These are phyloP conservation scores for Myioborus miniatus DNA, from an alignment of 2,797 vertebrate species.

Conservation along the genomic window DNA sequence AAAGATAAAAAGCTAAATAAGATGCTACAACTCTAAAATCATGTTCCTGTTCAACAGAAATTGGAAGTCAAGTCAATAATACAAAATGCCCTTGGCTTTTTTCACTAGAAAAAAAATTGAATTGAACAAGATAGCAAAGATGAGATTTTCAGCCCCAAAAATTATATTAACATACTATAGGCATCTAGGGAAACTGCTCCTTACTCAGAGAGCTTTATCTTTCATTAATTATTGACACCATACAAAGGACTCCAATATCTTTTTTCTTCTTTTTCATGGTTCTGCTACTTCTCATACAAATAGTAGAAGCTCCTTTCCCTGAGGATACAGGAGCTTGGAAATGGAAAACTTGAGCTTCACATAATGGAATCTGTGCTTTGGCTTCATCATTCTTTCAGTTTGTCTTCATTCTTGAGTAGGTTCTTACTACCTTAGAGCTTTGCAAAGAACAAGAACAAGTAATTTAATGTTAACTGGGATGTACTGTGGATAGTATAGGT, in stretches of 20 bases:
- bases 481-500: not conserved
- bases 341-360: not conserved
- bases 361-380: not conserved
- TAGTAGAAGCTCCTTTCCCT: not conserved
- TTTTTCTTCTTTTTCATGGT: not conserved
- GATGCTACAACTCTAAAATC: not conserved
- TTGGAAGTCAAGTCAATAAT: not conserved
- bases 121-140: not conserved
- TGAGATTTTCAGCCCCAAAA: not conserved
- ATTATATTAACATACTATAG: constrained; percentile 2
- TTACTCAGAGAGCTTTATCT: not conserved
- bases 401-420: not conserved
- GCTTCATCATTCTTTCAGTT: not conserved
- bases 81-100: constrained; percentile 11
- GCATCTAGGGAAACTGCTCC: not conserved
- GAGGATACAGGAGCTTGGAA: not conserved
- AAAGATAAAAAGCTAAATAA: not conserved
- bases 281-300: not conserved
- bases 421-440: not conserved
- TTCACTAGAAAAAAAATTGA: not conserved
- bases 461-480: not conserved
- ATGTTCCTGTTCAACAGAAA: not conserved
- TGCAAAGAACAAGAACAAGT: not conserved
- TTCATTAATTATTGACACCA: not conserved
- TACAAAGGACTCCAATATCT: not conserved